phyloP scores from a whole-genome alignment of 92 coral and sea anemone species.

The Plumapathes pennacea region DNA sequence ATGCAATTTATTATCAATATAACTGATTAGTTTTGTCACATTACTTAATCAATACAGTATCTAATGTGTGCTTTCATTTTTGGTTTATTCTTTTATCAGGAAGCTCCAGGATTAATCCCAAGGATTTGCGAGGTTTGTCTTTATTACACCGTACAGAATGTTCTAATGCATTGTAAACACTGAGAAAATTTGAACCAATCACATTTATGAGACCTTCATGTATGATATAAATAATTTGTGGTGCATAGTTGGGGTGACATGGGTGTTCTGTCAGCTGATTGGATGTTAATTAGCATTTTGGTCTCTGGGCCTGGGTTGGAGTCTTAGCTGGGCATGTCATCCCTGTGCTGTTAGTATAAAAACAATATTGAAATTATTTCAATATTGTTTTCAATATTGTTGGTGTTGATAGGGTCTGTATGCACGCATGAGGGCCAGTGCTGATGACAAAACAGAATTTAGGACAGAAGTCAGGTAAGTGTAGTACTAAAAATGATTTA shows the following conservation, averaged over 20 bases:
- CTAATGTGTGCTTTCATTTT: too few species aligned
- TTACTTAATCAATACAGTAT: too few species aligned
- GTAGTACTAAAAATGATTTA: too few species aligned
- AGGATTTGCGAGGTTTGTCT: conserved; percentile 81
- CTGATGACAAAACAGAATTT: conserved; percentile 86
- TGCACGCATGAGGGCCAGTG: conserved; percentile 77
- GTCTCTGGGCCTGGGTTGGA: too few species aligned
- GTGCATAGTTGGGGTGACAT: too few species aligned
- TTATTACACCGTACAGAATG: background rate
- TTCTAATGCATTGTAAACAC: background rate
- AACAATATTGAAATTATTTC: background rate
- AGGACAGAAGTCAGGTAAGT: conserved; percentile 97
- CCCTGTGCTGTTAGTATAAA: background rate
- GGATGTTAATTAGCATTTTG: too few species aligned
- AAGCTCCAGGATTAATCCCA: conserved; percentile 88
- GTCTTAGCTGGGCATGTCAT: too few species aligned
- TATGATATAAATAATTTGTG: too few species aligned
- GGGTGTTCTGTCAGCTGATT: too few species aligned
- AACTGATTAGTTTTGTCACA: too few species aligned
- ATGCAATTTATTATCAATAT: too few species aligned
- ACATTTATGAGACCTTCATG: too few species aligned
- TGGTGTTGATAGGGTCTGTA: conserved; percentile 70
- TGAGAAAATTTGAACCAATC: background rate
- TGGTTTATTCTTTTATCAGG: conserved; percentile 14
- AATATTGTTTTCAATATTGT: background rate